These are phyloP conservation scores for Sarcophaga caerulescens DNA, from an alignment of 2,888 invertebrate genomes.

Conservation along the genomic window DNA sequence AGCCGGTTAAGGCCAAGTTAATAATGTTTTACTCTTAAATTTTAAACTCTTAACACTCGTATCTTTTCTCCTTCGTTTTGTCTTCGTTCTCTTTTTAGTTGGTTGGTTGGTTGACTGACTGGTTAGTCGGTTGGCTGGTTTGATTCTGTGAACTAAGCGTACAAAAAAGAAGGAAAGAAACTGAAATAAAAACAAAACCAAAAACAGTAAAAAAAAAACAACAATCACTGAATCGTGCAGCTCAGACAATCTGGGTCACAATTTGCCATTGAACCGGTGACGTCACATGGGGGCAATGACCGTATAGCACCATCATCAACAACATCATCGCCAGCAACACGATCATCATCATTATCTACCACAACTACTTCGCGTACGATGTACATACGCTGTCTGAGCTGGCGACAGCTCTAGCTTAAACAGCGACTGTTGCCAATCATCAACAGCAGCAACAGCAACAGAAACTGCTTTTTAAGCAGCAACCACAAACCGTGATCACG, in stretches of 20 bases:
- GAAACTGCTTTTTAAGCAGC: constrained; percentile 38
- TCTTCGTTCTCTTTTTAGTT: not conserved
- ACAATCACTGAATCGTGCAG: constrained; percentile 72
- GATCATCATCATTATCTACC: not conserved
- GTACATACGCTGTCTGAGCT: not conserved
- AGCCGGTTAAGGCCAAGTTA: constrained; percentile 41
- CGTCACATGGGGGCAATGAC: constrained; percentile 79
- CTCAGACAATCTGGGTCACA: constrained; percentile 82
- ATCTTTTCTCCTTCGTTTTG: constrained; percentile 14
- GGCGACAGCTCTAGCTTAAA: not conserved
- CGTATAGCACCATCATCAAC: constrained; percentile 75
- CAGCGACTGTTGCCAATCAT: too few species aligned
- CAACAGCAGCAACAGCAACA: constrained; percentile 66
- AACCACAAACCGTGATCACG: constrained; percentile 74
- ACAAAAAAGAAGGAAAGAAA: constrained; percentile 12
- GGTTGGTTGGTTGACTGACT: not conserved
- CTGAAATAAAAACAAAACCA: constrained; percentile 42
- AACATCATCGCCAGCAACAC: constrained; percentile 64
- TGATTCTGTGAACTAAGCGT: constrained; percentile 40
- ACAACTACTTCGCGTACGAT: not conserved
- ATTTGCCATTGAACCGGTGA: constrained; percentile 82
- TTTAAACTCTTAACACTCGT: constrained; percentile 36
- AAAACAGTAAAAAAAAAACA: constrained; percentile 31
- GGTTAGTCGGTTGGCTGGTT: constrained; percentile 36
- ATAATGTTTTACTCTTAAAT: constrained; percentile 33